Base-by-base conservation (phyloP, 2,888 invertebrate species). In the Axea sp. region DNA sequence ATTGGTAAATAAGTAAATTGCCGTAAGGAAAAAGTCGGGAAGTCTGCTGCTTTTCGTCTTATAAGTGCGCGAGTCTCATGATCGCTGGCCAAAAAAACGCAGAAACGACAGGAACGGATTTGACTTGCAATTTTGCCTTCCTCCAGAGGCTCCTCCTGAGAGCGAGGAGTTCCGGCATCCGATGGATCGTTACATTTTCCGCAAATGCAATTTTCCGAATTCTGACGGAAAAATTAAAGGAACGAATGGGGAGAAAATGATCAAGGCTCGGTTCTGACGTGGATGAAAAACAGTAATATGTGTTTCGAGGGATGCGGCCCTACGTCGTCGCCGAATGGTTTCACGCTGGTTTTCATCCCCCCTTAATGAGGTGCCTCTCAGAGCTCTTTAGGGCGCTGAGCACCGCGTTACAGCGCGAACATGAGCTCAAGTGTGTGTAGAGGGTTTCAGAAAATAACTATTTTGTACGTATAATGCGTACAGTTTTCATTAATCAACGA, bases 1-100 rank as follows among this genome's bases (percentile, higher is more conserved):
- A 84, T 83, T 82, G 81, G 78, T 76, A 81, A 82, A 83, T 81
- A 80, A 82, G 82, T 82, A 81, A 84, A 83, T 82, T 84, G 80
- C 81, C 81, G 81, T 79, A 78, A 81, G 78, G 78, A 76, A 81
- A 79, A 76, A 76, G 75, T 67, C 47, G 28, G 47, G 41, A 43
- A 65, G 39, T 28, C 64, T 45, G 57, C 28, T 12, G 41, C 19
- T 31, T 45, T 35, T 47, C 64, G 73, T 65, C 68, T 76, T 72
- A 41, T 33, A 57, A 62, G 55, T 30, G 43, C 31, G 47, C 43
- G 51, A 68, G 47, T 47, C 31, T 49, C 37, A 57, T 49, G 74
- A 60, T 76, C 43, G 71, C 39, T 75, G 76, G 72, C 75, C 72
- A 75, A 76, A 75, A 73, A 75, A 53, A 39, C 26, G 39, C 31